Evolutionary conservation across 2,797 vertebrate genomes (phyloP).

Genomic region (Ctenopoma multispine): DNA sequence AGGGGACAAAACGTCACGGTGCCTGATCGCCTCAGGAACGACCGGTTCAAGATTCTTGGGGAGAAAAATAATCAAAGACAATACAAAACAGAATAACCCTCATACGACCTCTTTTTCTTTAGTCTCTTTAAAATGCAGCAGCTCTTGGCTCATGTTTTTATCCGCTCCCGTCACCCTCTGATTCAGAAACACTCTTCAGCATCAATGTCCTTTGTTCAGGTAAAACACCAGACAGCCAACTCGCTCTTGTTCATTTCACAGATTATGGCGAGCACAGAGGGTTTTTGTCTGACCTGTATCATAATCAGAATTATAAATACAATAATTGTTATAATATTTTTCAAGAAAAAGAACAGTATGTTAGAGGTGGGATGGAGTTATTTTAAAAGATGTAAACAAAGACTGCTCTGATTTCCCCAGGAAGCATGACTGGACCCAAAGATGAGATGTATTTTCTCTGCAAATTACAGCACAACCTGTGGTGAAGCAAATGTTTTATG

Average conservation of each 20-base stretch:
- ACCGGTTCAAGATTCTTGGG: background rate
- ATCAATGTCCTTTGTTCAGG: conserved; percentile 65
- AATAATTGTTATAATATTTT: conserved; percentile 6
- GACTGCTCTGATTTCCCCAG: conserved; percentile 57
- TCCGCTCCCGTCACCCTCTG: conserved; percentile 30
- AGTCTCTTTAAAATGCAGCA: conserved; percentile 42
- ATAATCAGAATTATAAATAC: conserved; percentile 1
- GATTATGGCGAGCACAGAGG: conserved; percentile 45
- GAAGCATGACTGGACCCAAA: conserved; percentile 68
- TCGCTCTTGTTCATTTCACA: conserved; percentile 36
- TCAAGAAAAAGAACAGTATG: conserved; percentile 11
- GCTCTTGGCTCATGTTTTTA: conserved; percentile 35
- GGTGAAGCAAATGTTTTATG: conserved; percentile 13
- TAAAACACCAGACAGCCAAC: conserved; percentile 56
- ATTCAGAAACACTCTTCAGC: too few species aligned
- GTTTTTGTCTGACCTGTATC: conserved; percentile 20
- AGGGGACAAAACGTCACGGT: conserved; percentile 23
- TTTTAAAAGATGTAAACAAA: conserved; percentile 73
- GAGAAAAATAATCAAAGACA: conserved; percentile 42
- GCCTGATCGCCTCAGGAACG: conserved; percentile 45
- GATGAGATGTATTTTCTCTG: conserved; percentile 39
- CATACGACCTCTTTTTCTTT: conserved; percentile 15
- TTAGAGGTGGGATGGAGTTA: conserved; percentile 31
- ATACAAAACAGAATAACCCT: conserved; percentile 55
- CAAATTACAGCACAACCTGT: conserved; percentile 21